Evolutionary conservation across 1,140 invertebrate species (phyloP), one percentile per base, ranked within the genome.

Genomic region (Lethrus apterus): DNA sequence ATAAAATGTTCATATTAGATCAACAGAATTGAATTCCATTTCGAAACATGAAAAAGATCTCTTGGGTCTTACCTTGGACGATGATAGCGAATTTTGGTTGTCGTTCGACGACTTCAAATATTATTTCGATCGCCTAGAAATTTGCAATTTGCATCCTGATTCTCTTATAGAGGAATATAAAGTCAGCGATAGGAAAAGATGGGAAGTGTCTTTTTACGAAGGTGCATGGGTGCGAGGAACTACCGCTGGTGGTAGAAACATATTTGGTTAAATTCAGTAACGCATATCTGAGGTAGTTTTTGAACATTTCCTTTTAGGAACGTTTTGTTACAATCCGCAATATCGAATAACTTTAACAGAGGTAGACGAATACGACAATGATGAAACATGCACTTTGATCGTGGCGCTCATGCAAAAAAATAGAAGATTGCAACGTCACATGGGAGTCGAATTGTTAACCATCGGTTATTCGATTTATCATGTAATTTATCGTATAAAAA

Each of bases 1-100:
- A 11, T 11, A 26, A 8, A 18, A 13, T 8, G 15, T 56, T 54
- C n/a, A n/a, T n/a, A 52, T 51, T 30, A 86, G 84, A 55, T 88
- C 86, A 1, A 79, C 81, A 0, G 93, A 98, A 70, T 99, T 96
- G 96, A 76, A 84, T 31, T 88, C 84, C 52, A 93, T 98, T 50
- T 79, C 87, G 0, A 81, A 93, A 9, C 78, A 86, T 0, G 87
- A 94, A 55, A 96, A 93, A 62, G 76, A 86, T 58, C 81, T 87
- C 54, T 70, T 98, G 20, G 93, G 93, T 2, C 70, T 99, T 1
- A 91, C 80, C 0, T 97, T 98, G 59, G 90, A 92, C 54, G 76
- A 85, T 32, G 96, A 99, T 64, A 96, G 96, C 26, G 96, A 99
- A 71, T 99, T 98, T 69, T 99, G 96, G 95, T 92, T 93, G 85